Evolutionary conservation across 2,113 vertebrate species (phyloP).

Genomic region (Corythornis vintsioides): DNA sequence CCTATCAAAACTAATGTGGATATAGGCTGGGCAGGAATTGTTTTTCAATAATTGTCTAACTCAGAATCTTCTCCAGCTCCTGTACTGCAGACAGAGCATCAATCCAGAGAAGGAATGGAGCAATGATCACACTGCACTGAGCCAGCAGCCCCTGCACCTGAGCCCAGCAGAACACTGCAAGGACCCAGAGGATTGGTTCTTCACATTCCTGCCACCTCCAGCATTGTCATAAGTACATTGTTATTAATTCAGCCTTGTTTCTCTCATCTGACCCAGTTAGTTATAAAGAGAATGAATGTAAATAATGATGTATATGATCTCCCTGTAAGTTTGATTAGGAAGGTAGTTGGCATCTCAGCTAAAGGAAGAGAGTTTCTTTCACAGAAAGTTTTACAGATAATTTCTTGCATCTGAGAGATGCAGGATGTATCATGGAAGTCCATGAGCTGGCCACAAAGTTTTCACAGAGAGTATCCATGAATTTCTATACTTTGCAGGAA

Average conservation of each 20-base stretch:
- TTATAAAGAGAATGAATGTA: not conserved
- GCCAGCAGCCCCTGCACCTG: not conserved
- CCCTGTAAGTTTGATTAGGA: not conserved
- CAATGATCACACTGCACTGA: fast-evolving
- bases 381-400: not conserved
- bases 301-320: not conserved
- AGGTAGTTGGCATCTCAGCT: not conserved
- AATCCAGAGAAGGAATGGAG: not conserved
- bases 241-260: not conserved
- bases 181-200: not conserved
- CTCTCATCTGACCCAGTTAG: not conserved
- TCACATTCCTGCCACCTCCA: not conserved
- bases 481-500: not conserved
- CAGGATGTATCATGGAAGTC: not conserved
- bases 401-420: not conserved
- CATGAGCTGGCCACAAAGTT: not conserved
- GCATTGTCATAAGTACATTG: not conserved
- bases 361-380: not conserved
- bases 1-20: not conserved
- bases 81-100: not conserved
- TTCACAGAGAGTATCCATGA: not conserved
- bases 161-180: not conserved
- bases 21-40: not conserved
- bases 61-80: not conserved
- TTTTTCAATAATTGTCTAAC: not conserved